Conservation (phyloP, 2,888 invertebrate species). For the Polymixis lichenea region DNA sequence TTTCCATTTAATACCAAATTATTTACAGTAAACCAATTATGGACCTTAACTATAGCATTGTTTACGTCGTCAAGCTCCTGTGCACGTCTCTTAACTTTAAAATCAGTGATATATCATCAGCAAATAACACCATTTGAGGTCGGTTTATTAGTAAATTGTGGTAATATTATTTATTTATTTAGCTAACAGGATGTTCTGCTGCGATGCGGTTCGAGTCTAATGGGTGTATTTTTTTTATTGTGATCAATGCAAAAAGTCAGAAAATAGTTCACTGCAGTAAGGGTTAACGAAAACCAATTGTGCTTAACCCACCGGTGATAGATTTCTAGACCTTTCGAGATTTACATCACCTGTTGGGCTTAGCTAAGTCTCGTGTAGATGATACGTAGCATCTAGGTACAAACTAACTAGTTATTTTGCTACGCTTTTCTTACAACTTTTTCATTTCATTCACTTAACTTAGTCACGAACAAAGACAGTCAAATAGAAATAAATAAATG, state of each 20-base stretch:
- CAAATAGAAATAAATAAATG: conserved; percentile 8
- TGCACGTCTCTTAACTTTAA: too few relatives aligned
- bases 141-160: too few relatives aligned
- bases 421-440: background rate
- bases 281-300: background rate
- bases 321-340: background rate
- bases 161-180: conserved; percentile 44
- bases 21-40: too few relatives aligned
- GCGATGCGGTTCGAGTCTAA: background rate
- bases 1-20: too few relatives aligned
- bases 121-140: too few relatives aligned
- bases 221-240: background rate
- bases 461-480: conserved; percentile 11
- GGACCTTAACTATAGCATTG: too few relatives aligned
- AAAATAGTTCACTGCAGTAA: background rate
- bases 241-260: background rate
- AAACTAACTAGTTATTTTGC: background rate
- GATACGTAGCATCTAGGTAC: background rate
- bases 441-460: background rate
- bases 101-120: too few relatives aligned
- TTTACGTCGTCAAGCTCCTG: too few relatives aligned
- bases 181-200: conserved; percentile 16
- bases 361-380: background rate
- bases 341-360: background rate
- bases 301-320: too few relatives aligned